phyloP scores from a whole-genome alignment of 2,888 invertebrate species.

The Antheraea assamensis region DNA sequence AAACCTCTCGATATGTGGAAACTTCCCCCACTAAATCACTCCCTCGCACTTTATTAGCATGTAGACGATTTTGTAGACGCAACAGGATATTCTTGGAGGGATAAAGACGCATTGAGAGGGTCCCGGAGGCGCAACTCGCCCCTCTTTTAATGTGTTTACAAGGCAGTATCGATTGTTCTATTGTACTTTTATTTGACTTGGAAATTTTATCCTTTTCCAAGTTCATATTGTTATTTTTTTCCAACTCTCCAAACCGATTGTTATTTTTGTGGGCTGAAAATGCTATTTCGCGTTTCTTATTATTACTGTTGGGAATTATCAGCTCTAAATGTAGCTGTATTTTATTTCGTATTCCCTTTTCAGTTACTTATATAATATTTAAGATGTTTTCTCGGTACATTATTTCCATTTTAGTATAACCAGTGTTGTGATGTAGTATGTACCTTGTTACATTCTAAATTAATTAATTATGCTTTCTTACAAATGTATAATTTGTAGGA shows the following conservation, averaged over 20 bases:
- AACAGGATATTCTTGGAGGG: constrained; percentile 76
- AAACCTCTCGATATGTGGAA: constrained; percentile 20
- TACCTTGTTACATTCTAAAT: neutral
- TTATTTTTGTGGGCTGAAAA: constrained; percentile 18
- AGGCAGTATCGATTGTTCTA: constrained; percentile 80
- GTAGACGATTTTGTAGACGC: constrained; percentile 69
- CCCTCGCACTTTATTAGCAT: constrained; percentile 70
- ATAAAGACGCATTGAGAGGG: constrained; percentile 67
- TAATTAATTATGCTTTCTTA: neutral
- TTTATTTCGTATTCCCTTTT: neutral
- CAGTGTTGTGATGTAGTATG: neutral
- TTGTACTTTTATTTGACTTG: constrained; percentile 79
- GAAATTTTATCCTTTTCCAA: constrained; percentile 67
- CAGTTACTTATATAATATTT: neutral
- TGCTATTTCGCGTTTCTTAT: constrained; percentile 12
- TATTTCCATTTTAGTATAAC: neutral
- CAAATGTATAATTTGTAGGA: no score
- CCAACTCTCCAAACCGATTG: constrained; percentile 24
- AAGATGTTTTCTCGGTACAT: neutral
- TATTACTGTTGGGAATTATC: constrained; percentile 16
- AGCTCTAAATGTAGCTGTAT: neutral
- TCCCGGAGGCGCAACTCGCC: constrained; percentile 44
- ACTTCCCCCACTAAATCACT: constrained; percentile 67
- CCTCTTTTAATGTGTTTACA: constrained; percentile 81
- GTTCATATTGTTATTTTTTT: constrained; percentile 45